These are phyloP conservation scores for Muntiacus muntjak DNA, from an alignment of 2,113 vertebrate genomes.

Conservation along the genomic window DNA sequence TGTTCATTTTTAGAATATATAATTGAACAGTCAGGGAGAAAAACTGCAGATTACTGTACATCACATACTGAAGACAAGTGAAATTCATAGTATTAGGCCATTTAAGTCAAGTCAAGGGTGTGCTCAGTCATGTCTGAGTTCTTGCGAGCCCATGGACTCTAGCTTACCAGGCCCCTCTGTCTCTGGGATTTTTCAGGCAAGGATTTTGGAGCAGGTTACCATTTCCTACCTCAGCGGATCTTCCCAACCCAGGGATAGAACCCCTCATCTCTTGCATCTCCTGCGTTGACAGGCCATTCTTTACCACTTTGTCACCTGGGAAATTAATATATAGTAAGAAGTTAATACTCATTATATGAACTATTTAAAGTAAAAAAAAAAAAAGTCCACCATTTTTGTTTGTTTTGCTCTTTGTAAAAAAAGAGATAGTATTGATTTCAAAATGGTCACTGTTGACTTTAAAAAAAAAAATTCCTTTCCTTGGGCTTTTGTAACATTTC, in stretches of 20 bases:
- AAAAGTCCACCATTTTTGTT: neutral
- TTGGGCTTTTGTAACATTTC: neutral
- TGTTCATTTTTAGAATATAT: neutral
- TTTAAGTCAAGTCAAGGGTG: neutral
- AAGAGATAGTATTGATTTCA: neutral
- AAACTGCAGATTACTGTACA: neutral
- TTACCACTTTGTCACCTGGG: neutral
- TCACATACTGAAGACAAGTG: neutral
- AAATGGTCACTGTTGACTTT: neutral
- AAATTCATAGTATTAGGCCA: neutral
- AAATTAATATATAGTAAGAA: neutral
- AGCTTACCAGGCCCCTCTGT: neutral
- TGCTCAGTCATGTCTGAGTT: neutral
- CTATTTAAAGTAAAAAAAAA: neutral
- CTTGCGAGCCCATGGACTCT: neutral
- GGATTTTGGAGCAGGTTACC: neutral
- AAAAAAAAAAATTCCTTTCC: neutral
- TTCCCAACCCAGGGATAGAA: neutral
- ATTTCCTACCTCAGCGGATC: neutral
- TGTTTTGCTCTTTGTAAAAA: neutral
- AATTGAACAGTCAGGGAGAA: neutral
- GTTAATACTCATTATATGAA: neutral
- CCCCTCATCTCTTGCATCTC: neutral
- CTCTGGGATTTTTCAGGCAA: neutral
- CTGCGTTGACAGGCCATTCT: neutral